These are phyloP conservation scores for Auanema freiburgensis DNA, from an alignment of 2,888 invertebrate species.

Conservation along the genomic window DNA sequence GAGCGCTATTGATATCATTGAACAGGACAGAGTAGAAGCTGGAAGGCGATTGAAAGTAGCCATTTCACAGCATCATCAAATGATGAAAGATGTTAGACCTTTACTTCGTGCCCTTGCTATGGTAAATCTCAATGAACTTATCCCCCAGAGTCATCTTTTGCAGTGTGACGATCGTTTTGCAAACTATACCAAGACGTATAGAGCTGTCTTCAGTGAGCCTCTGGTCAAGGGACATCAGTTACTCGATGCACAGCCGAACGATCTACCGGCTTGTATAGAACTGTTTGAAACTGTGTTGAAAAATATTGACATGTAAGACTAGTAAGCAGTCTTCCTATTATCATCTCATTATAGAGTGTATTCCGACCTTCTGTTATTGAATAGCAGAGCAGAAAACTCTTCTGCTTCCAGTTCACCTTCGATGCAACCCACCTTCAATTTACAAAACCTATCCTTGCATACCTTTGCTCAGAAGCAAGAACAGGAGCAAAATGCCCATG, in stretches of 20 bases:
- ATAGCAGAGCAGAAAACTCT: neutral
- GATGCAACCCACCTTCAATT: no score
- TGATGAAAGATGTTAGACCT: constrained; percentile 43
- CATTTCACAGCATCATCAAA: constrained; percentile 37
- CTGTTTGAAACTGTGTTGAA: constrained; percentile 27
- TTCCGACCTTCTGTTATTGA: constrained; percentile 16
- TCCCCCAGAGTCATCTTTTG: constrained; percentile 17
- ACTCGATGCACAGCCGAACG: constrained; percentile 19
- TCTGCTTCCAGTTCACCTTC: no score
- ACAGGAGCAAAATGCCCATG: constrained; percentile 46
- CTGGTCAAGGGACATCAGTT: constrained; percentile 33
- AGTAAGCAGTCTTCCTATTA: neutral
- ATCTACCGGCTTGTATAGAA: constrained; percentile 27
- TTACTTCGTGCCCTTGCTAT: constrained; percentile 32
- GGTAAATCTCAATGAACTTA: no score
- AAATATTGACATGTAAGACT: constrained; percentile 28
- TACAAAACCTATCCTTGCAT: neutral
- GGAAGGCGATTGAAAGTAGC: constrained; percentile 29
- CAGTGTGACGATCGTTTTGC: constrained; percentile 30
- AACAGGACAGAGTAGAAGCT: constrained; percentile 29
- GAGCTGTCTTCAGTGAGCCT: constrained; percentile 39
- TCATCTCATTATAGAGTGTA: constrained; percentile 26
- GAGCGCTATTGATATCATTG: constrained; percentile 2
- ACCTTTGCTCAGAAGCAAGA: constrained; percentile 20
- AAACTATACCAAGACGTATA: constrained; percentile 31